Percentiles rank a stretch among this genome's conserved stretches.
These are phyloP conservation scores for Sclerurus mexicanus DNA, from an alignment of 2,113 vertebrate species.

Conservation along the genomic window DNA sequence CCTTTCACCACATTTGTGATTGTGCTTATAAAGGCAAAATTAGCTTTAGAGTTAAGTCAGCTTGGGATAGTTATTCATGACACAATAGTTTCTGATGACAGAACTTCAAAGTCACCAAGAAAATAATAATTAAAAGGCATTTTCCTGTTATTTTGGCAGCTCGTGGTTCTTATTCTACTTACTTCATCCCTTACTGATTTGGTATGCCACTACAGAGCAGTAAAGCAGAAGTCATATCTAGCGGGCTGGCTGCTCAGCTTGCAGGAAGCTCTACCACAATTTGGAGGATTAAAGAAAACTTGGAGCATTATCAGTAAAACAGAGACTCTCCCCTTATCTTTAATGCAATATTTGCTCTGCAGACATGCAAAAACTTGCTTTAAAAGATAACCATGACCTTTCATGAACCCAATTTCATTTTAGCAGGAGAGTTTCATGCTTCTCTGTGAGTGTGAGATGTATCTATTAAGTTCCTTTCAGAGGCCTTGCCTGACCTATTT, in stretches of 20 bases:
- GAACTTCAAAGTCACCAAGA: neutral
- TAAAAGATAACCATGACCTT: neutral
- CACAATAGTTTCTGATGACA: neutral
- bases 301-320: neutral
- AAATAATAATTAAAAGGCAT: neutral
- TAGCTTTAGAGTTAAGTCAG: neutral
- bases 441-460: neutral
- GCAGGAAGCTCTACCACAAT: neutral
- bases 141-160: neutral
- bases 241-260: neutral
- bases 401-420: conserved; percentile 8
- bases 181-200: neutral
- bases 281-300: neutral
- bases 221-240: neutral
- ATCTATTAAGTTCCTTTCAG: neutral
- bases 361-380: conserved; percentile 13
- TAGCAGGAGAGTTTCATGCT: neutral
- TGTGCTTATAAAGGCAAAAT: neutral
- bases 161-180: neutral
- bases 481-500: neutral
- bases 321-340: neutral
- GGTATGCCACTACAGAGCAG: neutral
- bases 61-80: neutral
- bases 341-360: neutral
- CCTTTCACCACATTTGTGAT: neutral